Base-by-base conservation (phyloP, 2,888 invertebrate genomes). In the Acanthosoma haemorrhoidale region DNA sequence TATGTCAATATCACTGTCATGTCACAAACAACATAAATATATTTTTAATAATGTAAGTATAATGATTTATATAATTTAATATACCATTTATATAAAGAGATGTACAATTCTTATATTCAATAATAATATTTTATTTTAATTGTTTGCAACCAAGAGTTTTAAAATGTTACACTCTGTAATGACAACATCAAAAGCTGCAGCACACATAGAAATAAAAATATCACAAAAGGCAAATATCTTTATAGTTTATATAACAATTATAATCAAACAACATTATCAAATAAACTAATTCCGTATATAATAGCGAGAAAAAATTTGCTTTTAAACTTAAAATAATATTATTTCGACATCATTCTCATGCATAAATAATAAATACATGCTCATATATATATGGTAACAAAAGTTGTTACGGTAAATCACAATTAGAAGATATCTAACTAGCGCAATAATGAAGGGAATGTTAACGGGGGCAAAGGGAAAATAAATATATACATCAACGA, bases 391-490 rank as follows among this genome's bases (percentile, higher is more conserved):
- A 64, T 64, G 64, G 64, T 64, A 64, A 64, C 64, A 41, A 64
- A 36, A 64, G 18, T 41, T 64, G 64, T 64, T 64, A 64, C 64
- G 41, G 64, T 29, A 64, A 64, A 64, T 64, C 64, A 64, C 64
- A 64, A 64, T 64, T 38, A 64, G 41, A 41, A 39, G 18, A 38
- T 21, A 64, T 18, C 51, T 51, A 51, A 51, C 51, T 51, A 64
- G 15, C 64, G 15, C 38, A 64, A 41, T 36, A 25, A n/a, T n/a
- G n/a, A n/a, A 64, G 64, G 64, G 64, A 64, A 64, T 64, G 64
- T 64, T 64, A 64, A 64, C 39, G 41, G 64, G n/a, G 64, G 39
- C 18, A 39, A 39, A 64, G 21, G 39, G 29, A 64, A 39, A 41
- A 61, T 61, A 41, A 64, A 41, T 64, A 64, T 64, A n/a, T 64